phyloP scores from a whole-genome alignment of 1,140 invertebrate species.

The Tetragnatha versicolor region DNA sequence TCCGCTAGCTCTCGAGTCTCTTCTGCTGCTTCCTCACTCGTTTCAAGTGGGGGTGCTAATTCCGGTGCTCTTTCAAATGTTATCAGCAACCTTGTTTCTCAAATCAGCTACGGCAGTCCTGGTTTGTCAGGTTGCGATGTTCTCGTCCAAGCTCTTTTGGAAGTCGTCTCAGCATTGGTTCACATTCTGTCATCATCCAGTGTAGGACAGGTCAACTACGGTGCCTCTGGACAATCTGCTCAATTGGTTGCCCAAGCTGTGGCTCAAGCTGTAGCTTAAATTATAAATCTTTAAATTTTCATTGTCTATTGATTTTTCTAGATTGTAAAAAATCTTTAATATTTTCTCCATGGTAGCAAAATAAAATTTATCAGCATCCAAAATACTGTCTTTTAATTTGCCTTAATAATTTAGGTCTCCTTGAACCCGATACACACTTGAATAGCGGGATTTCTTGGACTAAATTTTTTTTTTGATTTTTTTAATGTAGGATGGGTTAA shows the following conservation, averaged over 20 bases:
- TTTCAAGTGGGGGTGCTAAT: not conserved
- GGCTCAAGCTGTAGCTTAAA: not conserved
- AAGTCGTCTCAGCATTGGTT: conserved; percentile 9
- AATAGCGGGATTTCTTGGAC: too few species aligned
- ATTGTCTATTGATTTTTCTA: too few species aligned
- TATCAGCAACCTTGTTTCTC: not conserved
- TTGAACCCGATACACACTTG: too few species aligned
- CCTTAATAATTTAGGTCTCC: too few species aligned
- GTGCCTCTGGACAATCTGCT: not conserved
- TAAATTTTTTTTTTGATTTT: too few species aligned
- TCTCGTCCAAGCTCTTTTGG: not conserved
- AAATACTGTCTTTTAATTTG: too few species aligned
- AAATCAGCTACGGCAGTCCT: not conserved
- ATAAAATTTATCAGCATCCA: too few species aligned
- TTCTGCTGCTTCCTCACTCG: not conserved
- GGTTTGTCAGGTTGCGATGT: not conserved
- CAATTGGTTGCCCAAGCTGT: not conserved
- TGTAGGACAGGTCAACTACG: not conserved
- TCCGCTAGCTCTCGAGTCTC: not conserved
- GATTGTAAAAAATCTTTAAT: too few species aligned
- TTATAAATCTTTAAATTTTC: too few species aligned
- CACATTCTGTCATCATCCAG: not conserved
- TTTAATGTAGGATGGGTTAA: too few species aligned
- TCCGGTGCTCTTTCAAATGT: not conserved
- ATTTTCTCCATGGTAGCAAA: too few species aligned